Evolutionary conservation across 2,888 invertebrate genomes (phyloP), one percentile per base, ranked within the genome.

Genomic region (Tiliacea aurago): DNA sequence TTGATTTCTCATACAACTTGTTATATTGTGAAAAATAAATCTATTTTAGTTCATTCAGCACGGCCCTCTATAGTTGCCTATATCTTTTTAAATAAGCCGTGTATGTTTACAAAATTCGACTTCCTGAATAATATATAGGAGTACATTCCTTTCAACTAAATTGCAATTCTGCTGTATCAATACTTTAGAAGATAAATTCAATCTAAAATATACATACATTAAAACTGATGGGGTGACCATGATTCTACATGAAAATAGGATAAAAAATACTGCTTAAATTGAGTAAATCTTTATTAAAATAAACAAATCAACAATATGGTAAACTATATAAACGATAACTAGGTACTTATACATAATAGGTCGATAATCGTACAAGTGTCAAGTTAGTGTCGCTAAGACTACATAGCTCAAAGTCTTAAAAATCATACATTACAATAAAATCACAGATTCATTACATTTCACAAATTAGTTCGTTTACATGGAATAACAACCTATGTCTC

Each of bases 381-480:
- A 69, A 69, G 69, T 64, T 70, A 65, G 71, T 72, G 65, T 72
- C 72, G 72, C 72, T 66, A 72, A 72, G 72, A 72, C 72, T 72
- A 72, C 72, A 72, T 72, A 72, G 72, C 66, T 72, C 72, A 72
- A 72, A 72, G 72, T 72, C 72, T 72, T 72, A 72, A 72, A 72
- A 66, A 71, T 71, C 71, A 71, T 71, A 71, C 72, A 72, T 72
- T 72, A 72, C 72, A 72, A 72, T 72, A 72, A 72, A 72, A 72
- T 72, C 66, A 66, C 72, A 72, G 72, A 72, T 66, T 72, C 66
- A 59, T 66, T 71, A 71, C 63, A 64, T 64, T 64, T 64, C 70
- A 64, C 69, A 69, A 10, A 69, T 69, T 63, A 63, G 65, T 65
- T 65, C 65, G 58, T 71, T 59, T 71, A 59, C 59, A 59, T 71